Percentiles rank a stretch among this genome's conserved stretches.
Conservation (phyloP, 2,113 vertebrate genomes). For the Podarcis muralis region DNA sequence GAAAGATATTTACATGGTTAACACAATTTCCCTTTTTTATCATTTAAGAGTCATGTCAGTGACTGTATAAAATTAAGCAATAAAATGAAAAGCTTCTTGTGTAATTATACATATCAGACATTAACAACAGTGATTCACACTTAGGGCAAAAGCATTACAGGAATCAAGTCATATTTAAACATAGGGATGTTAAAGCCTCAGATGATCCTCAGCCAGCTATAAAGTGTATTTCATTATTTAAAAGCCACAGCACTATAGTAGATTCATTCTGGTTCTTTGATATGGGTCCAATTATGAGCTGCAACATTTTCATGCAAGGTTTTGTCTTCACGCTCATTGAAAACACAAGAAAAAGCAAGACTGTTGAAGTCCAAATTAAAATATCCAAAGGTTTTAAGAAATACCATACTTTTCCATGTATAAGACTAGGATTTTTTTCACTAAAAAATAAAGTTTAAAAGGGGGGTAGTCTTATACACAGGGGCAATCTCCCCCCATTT, state of each 20-base stretch:
- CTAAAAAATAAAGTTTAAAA: too few relatives aligned
- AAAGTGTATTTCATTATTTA: neutral
- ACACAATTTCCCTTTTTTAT: constrained; percentile 9
- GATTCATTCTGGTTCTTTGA: neutral
- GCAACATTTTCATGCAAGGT: neutral
- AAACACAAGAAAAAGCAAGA: neutral
- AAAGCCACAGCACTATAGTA: neutral
- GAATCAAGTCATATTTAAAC: neutral
- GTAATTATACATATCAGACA: neutral
- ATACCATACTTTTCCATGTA: too few relatives aligned
- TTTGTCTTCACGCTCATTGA: neutral
- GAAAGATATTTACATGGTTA: constrained; percentile 49
- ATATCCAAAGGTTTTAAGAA: neutral
- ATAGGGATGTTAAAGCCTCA: neutral
- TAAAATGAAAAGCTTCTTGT: too few relatives aligned
- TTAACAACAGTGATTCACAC: neutral
- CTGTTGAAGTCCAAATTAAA: neutral
- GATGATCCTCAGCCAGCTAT: neutral
- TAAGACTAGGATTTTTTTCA: too few relatives aligned
- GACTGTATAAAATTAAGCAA: neutral
- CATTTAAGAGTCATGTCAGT: neutral
- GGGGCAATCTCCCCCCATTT: too few relatives aligned
- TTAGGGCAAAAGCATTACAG: neutral
- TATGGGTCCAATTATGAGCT: neutral
- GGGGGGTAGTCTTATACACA: too few relatives aligned